Percentiles rank a stretch among this genome's conserved stretches.
These are phyloP conservation scores for Myripristis murdjan DNA, from an alignment of 2,797 vertebrate genomes.

Conservation along the genomic window DNA sequence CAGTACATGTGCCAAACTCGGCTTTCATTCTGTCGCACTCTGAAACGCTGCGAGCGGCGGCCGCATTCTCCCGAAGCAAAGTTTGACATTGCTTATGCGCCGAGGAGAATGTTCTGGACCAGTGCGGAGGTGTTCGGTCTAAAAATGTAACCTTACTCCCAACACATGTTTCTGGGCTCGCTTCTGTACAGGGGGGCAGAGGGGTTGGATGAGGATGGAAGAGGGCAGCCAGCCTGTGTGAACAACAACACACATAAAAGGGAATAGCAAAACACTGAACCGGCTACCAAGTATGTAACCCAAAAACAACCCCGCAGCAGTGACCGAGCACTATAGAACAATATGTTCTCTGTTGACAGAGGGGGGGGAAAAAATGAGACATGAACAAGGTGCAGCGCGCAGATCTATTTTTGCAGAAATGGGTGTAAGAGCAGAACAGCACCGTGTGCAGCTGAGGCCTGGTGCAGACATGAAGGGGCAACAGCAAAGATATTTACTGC, in stretches of 20 bases:
- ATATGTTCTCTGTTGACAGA: slow-evolving; percentile 57
- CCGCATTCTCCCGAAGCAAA: slow-evolving; percentile 27
- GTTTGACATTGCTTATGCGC: slow-evolving; percentile 31
- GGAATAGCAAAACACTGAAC: slow-evolving; percentile 56
- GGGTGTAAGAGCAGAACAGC: slow-evolving; percentile 14
- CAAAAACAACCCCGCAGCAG: slow-evolving; percentile 62
- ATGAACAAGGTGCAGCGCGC: slow-evolving; percentile 40
- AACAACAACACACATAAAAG: slow-evolving; percentile 76
- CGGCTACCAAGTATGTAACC: slow-evolving; percentile 62
- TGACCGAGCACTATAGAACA: slow-evolving; percentile 61
- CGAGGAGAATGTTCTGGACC: slow-evolving; percentile 16
- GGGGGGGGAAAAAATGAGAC: slow-evolving; percentile 37
- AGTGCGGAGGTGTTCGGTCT: slow-evolving; percentile 25
- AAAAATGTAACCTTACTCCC: slow-evolving; percentile 65
- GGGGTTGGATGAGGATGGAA: slow-evolving; percentile 44
- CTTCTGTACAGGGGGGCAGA: slow-evolving; percentile 45
- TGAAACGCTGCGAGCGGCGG: slow-evolving; percentile 6
- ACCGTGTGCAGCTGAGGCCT: not conserved
- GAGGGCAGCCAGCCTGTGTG: slow-evolving; percentile 49
- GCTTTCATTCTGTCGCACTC: not conserved
- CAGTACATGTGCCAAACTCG: slow-evolving; percentile 21
- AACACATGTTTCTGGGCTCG: slow-evolving; percentile 68
- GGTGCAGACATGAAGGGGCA: slow-evolving; percentile 22
- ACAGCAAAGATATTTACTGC: slow-evolving; percentile 24
- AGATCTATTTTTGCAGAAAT: slow-evolving; percentile 48